These are phyloP conservation scores for Caenorhabditis tropicalis DNA, from an alignment of 1,140 invertebrate genomes.

Conservation along the genomic window DNA sequence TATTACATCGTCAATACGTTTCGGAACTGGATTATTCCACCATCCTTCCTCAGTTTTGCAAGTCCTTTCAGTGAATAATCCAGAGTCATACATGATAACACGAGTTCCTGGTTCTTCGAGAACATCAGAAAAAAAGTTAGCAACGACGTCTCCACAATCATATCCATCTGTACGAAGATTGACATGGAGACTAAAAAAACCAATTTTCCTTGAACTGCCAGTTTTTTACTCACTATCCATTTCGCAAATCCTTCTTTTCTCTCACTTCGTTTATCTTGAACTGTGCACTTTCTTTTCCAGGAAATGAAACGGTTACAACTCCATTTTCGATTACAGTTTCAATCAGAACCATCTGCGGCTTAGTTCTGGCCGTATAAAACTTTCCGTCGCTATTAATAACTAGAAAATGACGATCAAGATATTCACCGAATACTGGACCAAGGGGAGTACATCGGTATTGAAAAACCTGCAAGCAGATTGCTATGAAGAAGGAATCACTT, in stretches of 20 bases:
- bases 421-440: constrained; percentile 38
- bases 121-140: constrained; percentile 25
- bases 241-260: constrained; percentile 34
- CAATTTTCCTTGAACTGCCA: neutral
- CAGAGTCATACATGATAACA: constrained; percentile 34
- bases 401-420: constrained; percentile 44
- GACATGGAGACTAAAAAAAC: constrained; percentile 15
- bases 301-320: constrained; percentile 1
- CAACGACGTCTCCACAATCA: constrained; percentile 46
- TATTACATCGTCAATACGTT: constrained; percentile 45
- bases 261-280: constrained; percentile 4
- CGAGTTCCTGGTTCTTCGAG: constrained; percentile 41
- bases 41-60: constrained; percentile 5
- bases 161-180: constrained; percentile 46
- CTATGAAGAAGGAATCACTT: neutral
- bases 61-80: constrained; percentile 41
- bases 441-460: constrained; percentile 11
- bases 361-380: constrained; percentile 48
- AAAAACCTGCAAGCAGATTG: constrained; percentile 3
- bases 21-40: constrained; percentile 52
- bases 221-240: neutral
- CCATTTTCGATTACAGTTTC: constrained; percentile 33
- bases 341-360: constrained; percentile 49
- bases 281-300: neutral
- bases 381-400: constrained; percentile 41